Base-by-base conservation (phyloP, 92 coral and sea anemone species). In the Siderastrea siderea region DNA sequence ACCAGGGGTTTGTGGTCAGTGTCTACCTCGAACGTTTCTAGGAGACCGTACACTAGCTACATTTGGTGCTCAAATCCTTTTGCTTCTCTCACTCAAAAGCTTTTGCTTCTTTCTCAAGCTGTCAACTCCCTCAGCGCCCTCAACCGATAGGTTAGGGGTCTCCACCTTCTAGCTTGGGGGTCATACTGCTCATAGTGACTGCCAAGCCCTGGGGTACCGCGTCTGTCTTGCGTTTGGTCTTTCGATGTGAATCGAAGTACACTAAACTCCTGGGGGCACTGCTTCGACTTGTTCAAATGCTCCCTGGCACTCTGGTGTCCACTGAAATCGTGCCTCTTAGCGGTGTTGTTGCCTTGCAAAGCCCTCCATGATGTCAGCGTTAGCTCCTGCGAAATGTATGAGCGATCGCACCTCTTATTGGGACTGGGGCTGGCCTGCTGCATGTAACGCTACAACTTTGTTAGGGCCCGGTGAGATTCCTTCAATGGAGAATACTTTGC, bases 1-100 rank as follows among this genome's bases (percentile, higher is more conserved):
- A 90, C 82, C 12, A 86, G 71, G 61, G 79, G 87, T 46, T 85
- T 75, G 84, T 77, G 77, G n/a, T 81, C 93, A 43, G 85, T 89
- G 67, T 75, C 77, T 8, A 89, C 60, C 12, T n/a, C 74, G 47
- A 90, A 74, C 12, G 79, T 55, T 46, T 80, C 93, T 47, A 78
- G 73, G 15, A 79, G 82, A 9, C 93, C 80, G 16, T 85, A 73
- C 38, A 26, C 38, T 47, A 83, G 74, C 61, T 90, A 90, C 1
- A 84, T 70, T 75, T 84, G 89, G 58, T 70, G 68, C 15, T 74
- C 63, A 19, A 76, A 65, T 26, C 38, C 38, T 26, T 26, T 26
- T 26, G 38, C 6, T 75, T 46, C 7, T 77, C 92, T 75, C 81
- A 89, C 26, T 89, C 84, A 2, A 89, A 84, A 7, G 84, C 92